Evolutionary conservation across 2,113 vertebrate species (phyloP).

Genomic region (Microcebus murinus): DNA sequence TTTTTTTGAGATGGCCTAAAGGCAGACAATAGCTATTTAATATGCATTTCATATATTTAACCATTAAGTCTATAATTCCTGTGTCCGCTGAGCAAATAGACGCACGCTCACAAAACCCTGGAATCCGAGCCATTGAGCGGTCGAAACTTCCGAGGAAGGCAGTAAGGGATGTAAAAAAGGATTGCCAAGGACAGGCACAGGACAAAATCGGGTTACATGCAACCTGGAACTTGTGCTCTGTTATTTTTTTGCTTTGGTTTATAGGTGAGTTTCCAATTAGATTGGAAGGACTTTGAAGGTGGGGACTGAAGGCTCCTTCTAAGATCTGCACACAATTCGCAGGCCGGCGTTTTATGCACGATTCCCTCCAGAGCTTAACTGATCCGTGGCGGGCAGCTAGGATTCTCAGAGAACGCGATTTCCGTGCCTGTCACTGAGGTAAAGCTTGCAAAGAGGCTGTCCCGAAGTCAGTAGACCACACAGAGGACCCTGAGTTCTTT

Average conservation of each 20-base stretch:
- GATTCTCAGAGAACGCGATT: neutral
- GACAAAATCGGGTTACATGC: no score
- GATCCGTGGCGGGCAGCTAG: accelerated
- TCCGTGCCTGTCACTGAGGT: neutral
- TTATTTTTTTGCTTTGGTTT: neutral
- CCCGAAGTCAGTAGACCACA: neutral
- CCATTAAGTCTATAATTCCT: no score
- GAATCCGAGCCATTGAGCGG: no score
- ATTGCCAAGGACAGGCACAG: neutral
- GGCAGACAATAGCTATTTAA: no score
- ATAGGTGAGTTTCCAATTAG: neutral
- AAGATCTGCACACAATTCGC: neutral
- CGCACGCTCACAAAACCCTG: no score
- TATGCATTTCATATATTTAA: no score
- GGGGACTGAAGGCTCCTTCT: neutral
- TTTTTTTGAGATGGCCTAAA: neutral
- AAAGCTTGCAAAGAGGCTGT: neutral
- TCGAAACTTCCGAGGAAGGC: no score
- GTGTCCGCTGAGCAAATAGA: no score
- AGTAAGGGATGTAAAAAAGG: no score
- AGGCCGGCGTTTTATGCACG: neutral
- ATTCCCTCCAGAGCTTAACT: neutral
- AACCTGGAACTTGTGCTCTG: no score
- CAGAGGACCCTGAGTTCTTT: neutral
- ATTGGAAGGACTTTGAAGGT: neutral